Base-by-base conservation (phyloP, 1,140 invertebrate species). In the Atta texana region DNA sequence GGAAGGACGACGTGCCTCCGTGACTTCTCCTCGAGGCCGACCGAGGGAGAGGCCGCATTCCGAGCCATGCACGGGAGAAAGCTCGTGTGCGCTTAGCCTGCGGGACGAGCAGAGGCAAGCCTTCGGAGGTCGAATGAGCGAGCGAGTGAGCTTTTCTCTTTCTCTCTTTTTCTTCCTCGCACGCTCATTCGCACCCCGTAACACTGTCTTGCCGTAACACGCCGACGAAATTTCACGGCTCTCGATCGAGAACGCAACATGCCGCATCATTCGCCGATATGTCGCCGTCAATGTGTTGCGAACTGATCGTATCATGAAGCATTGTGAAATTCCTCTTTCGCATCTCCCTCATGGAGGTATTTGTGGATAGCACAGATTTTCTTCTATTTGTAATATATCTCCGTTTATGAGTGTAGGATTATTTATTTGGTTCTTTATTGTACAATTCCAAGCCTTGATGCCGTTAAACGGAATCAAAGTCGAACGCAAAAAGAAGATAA, bases 31-130 rank as follows among this genome's bases (percentile, higher is more conserved):
- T 72, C 59, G 28, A 64, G 34, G 75, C 59, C 81, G 69, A 81
- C 68, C 80, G 90, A 87, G 87, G 90, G 89, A 88, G 89, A 82
- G 89, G 89, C 88, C 91, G 88, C 92, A 92, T 93, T 93, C 92
- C 92, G 87, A 90, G 74, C 90, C 49, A 39, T 80, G 69, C 80
- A 34, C 53, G 18, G 89, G 92, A 92, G 92, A 93, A 93, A 93
- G 92, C 92, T 93, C 90, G 88, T 89, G 85, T 82, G 72, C 53
- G 75, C 10, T 77, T 90, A 87, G 87, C 86, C 80, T 85, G 76
- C 86, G 71, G 66, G 78, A 80, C 77, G 63, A 80, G n/a, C 76
- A n/a, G 31, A n/a, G 31, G 77, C 49, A 44, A 51, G 69, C 55
- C 80, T 49, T 59, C 55, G 24, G 80, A 84, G 69, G 80, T 74